Evolutionary conservation across 2,888 invertebrate species (phyloP).

Genomic region (Amorpha juglandis): DNA sequence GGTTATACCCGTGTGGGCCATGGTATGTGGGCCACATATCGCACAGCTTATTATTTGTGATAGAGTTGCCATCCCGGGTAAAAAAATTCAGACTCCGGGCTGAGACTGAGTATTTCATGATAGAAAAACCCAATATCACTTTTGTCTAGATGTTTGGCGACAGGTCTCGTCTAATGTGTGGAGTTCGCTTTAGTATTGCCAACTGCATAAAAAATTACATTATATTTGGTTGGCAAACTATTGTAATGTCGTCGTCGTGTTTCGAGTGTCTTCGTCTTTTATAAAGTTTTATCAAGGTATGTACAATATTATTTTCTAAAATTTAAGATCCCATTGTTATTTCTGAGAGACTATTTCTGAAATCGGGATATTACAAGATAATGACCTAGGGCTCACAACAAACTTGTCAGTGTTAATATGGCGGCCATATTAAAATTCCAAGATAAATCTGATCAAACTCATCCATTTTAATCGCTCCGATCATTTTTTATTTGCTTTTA

Average conservation of each 20-base stretch:
- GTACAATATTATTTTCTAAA: constrained; percentile 32
- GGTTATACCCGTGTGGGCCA: too few relatives aligned
- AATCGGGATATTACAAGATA: not conserved
- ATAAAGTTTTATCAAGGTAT: constrained; percentile 82
- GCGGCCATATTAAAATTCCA: constrained; percentile 77
- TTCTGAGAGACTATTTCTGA: not conserved
- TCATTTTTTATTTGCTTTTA: constrained; percentile 44
- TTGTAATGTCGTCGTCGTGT: constrained; percentile 82
- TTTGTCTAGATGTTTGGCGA: too few relatives aligned
- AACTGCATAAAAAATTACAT: constrained; percentile 25
- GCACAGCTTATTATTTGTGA: too few relatives aligned
- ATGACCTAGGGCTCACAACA: constrained; percentile 1
- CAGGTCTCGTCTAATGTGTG: too few relatives aligned
- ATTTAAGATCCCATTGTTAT: not conserved
- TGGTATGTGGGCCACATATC: too few relatives aligned
- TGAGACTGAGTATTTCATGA: too few relatives aligned
- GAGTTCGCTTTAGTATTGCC: not conserved
- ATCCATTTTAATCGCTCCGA: constrained; percentile 64
- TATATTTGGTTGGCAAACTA: constrained; percentile 40
- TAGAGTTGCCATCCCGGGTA: too few relatives aligned
- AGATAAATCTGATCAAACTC: constrained; percentile 57
- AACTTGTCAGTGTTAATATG: constrained; percentile 47
- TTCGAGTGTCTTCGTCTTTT: constrained; percentile 82
- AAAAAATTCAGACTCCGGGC: too few relatives aligned
- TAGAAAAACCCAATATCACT: too few relatives aligned